Evolutionary conservation across 2,888 invertebrate species (phyloP).

Genomic region (Tethea ocularis): DNA sequence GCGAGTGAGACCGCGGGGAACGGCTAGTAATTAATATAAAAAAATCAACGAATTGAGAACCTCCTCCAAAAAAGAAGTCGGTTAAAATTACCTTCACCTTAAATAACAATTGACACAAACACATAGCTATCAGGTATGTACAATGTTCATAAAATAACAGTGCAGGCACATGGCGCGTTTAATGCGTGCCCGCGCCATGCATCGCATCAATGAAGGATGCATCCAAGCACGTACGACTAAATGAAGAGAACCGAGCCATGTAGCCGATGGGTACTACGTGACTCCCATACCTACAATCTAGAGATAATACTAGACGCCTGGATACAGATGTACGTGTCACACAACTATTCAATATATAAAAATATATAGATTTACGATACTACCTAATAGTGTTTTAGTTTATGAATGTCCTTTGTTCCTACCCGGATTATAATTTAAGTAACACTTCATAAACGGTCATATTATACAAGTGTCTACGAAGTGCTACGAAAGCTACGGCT

Average conservation of each 20-base stretch:
- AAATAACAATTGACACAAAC: constrained; percentile 52
- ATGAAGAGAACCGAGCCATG: constrained; percentile 58
- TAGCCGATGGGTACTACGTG: constrained; percentile 50
- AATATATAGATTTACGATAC: neutral
- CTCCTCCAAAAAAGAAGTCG: too few relatives aligned
- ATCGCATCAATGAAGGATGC: constrained; percentile 20
- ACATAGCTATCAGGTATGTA: constrained; percentile 42
- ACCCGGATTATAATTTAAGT: neutral
- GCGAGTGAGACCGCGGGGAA: too few relatives aligned
- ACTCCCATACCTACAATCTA: constrained; percentile 50
- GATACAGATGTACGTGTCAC: constrained; percentile 13
- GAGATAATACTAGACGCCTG: constrained; percentile 37
- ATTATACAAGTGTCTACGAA: neutral
- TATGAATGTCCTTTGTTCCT: neutral
- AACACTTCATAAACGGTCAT: neutral
- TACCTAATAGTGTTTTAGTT: neutral
- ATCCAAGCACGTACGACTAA: constrained; percentile 58
- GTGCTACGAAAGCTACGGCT: neutral
- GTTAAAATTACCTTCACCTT: constrained; percentile 29
- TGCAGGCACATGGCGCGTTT: constrained; percentile 46
- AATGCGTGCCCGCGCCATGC: constrained; percentile 31
- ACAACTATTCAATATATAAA: neutral
- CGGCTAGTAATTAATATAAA: too few relatives aligned
- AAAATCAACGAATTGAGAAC: too few relatives aligned
- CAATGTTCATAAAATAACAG: constrained; percentile 44